Evolutionary conservation across 2,888 invertebrate species (phyloP).

Genomic region (Syrista parreyssii): DNA sequence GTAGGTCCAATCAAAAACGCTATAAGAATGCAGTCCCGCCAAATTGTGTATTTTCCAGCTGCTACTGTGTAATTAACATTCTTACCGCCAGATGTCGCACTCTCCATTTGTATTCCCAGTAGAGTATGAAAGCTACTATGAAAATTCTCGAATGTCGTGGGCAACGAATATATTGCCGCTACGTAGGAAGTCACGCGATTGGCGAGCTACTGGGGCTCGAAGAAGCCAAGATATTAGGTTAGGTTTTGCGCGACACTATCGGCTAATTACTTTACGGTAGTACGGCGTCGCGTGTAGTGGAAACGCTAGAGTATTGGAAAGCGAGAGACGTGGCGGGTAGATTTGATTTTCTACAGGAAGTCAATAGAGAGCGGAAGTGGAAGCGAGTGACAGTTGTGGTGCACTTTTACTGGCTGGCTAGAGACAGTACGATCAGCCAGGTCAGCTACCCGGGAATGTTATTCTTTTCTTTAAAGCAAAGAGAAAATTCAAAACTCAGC

Average conservation of each 20-base stretch:
- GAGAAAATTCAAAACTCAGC: neutral
- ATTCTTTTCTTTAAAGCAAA: neutral
- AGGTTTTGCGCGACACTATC: neutral
- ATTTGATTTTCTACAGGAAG: neutral
- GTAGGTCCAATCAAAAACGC: no score
- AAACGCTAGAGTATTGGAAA: neutral
- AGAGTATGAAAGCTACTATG: neutral
- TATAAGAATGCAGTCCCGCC: no score
- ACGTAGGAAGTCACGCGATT: neutral
- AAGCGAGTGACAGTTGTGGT: neutral
- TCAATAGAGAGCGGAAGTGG: neutral
- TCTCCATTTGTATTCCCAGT: neutral
- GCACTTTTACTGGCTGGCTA: slow-evolving; percentile 62
- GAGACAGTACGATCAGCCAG: neutral
- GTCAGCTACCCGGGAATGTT: neutral
- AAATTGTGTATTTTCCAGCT: neutral
- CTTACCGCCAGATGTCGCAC: neutral
- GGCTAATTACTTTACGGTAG: neutral
- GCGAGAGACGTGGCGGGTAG: neutral
- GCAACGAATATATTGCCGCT: neutral
- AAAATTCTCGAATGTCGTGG: neutral
- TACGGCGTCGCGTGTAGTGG: neutral
- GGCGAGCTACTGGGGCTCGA: neutral
- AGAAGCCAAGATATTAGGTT: neutral
- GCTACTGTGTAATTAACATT: neutral